Conservation (phyloP, 2,797 vertebrate species). For the Enteromius argenteus region DNA sequence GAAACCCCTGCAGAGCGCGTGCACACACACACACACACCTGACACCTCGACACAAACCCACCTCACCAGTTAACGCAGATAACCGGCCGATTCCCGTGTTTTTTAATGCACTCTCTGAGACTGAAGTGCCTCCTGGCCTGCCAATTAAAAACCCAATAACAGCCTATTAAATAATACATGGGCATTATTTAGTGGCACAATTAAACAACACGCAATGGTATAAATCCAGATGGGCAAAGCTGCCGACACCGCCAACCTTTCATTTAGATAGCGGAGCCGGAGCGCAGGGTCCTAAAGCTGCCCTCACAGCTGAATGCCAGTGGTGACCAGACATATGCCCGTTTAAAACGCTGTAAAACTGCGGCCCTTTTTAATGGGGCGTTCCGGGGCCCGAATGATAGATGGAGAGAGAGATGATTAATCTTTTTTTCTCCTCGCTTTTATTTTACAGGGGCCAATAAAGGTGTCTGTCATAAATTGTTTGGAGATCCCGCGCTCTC, state of each 20-base stretch:
- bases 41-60: conserved; percentile 37
- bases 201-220: conserved; percentile 55
- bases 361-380: conserved; percentile 60
- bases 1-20: conserved; percentile 17
- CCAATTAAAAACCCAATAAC: conserved; percentile 64
- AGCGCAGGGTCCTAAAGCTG: conserved; percentile 59
- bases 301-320: conserved; percentile 51
- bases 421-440: conserved; percentile 56
- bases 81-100: conserved; percentile 45
- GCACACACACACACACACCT: conserved; percentile 24
- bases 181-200: conserved; percentile 65
- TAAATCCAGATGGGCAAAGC: conserved; percentile 54
- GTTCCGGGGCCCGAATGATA: conserved; percentile 54
- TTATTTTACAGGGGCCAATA: conserved; percentile 64
- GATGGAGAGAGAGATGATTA: conserved; percentile 61
- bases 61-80: conserved; percentile 48
- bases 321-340: conserved; percentile 66
- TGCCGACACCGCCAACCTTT: conserved; percentile 44
- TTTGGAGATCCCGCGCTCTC: conserved; percentile 64
- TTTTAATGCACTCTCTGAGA: conserved; percentile 59
- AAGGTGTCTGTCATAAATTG: conserved; percentile 68
- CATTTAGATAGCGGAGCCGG: conserved; percentile 52
- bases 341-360: conserved; percentile 61
- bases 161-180: conserved; percentile 66
- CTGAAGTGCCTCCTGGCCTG: conserved; percentile 50